Conservation (phyloP, 2,113 vertebrate genomes). For the Channa maculata region DNA sequence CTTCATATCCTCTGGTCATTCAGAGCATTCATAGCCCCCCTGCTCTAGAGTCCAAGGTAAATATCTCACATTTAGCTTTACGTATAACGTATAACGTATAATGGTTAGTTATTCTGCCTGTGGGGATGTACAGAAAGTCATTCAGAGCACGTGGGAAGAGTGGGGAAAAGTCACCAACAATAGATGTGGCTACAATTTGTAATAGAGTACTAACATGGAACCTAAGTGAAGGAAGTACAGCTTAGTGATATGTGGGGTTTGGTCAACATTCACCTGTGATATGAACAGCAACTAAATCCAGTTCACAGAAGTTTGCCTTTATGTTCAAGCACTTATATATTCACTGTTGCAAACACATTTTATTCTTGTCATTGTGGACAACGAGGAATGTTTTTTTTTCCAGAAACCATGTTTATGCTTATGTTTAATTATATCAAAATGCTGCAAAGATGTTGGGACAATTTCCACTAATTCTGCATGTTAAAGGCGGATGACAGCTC, state of each 20-base stretch:
- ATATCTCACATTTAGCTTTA: neutral
- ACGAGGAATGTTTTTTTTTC: neutral
- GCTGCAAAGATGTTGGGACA: neutral
- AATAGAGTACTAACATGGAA: neutral
- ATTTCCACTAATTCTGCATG: neutral
- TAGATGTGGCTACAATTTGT: constrained; percentile 1
- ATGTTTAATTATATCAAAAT: neutral
- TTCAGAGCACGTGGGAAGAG: neutral
- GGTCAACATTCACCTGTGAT: neutral
- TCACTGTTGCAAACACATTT: neutral
- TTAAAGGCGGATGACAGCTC: neutral
- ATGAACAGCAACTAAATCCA: neutral
- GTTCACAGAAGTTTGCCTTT: neutral
- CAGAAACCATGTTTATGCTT: neutral
- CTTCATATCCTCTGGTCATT: neutral
- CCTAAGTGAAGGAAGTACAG: neutral
- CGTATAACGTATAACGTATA: neutral
- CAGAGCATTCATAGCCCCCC: constrained; percentile 16
- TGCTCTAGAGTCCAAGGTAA: neutral
- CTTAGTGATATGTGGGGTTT: neutral
- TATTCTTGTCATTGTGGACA: neutral
- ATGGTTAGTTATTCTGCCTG: neutral
- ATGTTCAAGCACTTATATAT: neutral
- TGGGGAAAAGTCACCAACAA: neutral
- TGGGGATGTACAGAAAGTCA: neutral